Base-by-base conservation (phyloP, 1,140 invertebrate species). In the Maniola jurtina region DNA sequence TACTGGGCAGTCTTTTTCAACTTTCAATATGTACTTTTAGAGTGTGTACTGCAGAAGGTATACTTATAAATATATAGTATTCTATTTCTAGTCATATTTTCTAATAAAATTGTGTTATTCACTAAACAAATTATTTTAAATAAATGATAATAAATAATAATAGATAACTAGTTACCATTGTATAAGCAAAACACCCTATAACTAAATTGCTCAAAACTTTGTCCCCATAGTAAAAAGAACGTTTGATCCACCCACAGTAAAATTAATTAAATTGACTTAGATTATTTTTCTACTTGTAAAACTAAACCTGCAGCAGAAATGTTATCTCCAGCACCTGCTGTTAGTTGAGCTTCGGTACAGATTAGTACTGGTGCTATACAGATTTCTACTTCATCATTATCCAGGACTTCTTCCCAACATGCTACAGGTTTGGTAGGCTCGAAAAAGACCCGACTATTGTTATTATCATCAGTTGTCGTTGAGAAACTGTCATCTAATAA, bases 401-500 rank as follows among this genome's bases (percentile, higher is more conserved):
- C 82, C 11, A 92, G 73, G 55, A 89, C 81, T 83, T 97, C 96
- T 2, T 94, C 91, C 97, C 96, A 98, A 81, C 97, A 98, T 5
- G 95, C 93, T 5, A 97, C 96, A 11, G 96, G 96, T 62, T 94
- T 92, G 35, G 93, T 91, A n/a, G 94, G 92, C 68, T 94, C 92
- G 36, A 95, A 90, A 33, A 92, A 83, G 61, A 95, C 93, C 61
- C 95, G 88, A 64, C 94, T 76, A 71, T 84, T 66, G 81, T 89
- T 92, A 50, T 92, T 92, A 68, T 88, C 84, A 58, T 90, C 85
- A 14, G 90, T 86, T 0, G 95, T 96, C 0, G 94, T 95, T 9
- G 95, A 93, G 79, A 97, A 98, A 76, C 96, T 97, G 13, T 97
- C 96, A 81, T 98, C 96, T 90, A 98, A 93, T 16, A 97, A 92